Base-by-base conservation (phyloP, 2,113 vertebrate genomes). In the Lethenteron reissneri region DNA sequence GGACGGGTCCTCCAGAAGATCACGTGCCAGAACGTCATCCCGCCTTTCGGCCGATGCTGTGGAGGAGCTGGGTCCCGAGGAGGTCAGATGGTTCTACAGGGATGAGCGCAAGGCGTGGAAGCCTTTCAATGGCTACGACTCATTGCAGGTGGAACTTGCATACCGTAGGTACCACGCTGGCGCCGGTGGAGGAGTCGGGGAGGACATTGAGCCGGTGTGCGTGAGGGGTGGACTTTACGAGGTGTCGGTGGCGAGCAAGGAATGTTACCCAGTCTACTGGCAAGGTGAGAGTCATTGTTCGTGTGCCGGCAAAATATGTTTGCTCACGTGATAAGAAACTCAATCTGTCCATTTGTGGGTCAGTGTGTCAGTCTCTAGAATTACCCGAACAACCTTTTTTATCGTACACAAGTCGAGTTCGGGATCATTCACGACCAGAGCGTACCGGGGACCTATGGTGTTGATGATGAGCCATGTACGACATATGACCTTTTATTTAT, bases 31-130 rank as follows among this genome's bases (percentile, higher is more conserved):
- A 41, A 41, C 41, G 41, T 41, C 41, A 41, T 41, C 64, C 10
- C n/a, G 8, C 64, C 64, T 68, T n/a, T 25, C 64, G n/a, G 64
- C n/a, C 75, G 89, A 95, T 73, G 83, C 92, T 64, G 88, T 95
- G 73, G 81, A 85, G 41, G 91, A 96, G 79, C 84, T 97, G 74
- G 88, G 89, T 6, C 83, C 88, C 13, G 92, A 97, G 83, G 92
- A 97, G 81, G 90, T 92, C 56, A 84, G 92, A 58, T 97, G 92
- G 92, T 95, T 95, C 75, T 97, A 87, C 80, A 88, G 85, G n/a
- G 92, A 97, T 78, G 92, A 97, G 79, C 88, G 87, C 74, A 92
- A 91, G 74, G 86, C 83, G 12, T 97, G 92, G 92, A 97, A 95
- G 73, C 82, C 87, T 1, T 97, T 97, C 71, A 84, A 92, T 70